Percentiles rank a stretch among this genome's conserved stretches.
Evolutionary conservation across 1,140 invertebrate species (phyloP).

Genomic region (Marisa cornuarietis): DNA sequence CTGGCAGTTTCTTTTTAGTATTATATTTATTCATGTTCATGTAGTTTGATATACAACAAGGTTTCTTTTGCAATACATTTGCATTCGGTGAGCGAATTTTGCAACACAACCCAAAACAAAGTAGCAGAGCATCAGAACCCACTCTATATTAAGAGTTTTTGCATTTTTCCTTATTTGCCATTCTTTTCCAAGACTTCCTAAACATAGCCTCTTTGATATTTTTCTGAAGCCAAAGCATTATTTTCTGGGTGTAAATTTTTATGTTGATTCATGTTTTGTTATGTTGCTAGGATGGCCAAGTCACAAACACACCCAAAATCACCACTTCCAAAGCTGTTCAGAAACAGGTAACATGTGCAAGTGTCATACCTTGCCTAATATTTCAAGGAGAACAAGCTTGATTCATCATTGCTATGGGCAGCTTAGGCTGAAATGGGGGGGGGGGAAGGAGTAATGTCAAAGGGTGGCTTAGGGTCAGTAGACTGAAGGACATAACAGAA

Average conservation of each 20-base stretch:
- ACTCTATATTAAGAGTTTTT: not conserved
- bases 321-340: slow-evolving; percentile 52
- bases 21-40: too few relatives aligned
- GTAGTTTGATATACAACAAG: too few relatives aligned
- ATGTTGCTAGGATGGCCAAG: slow-evolving; percentile 49
- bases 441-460: too few relatives aligned
- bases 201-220: slow-evolving; percentile 12
- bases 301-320: slow-evolving; percentile 49
- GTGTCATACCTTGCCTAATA: not conserved
- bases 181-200: not conserved
- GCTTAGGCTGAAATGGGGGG: too few relatives aligned
- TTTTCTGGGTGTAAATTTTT: slow-evolving; percentile 2
- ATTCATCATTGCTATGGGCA: not conserved
- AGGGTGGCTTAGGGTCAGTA: too few relatives aligned
- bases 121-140: too few relatives aligned
- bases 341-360: slow-evolving; percentile 32
- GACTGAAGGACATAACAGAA: too few relatives aligned
- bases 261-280: slow-evolving; percentile 27
- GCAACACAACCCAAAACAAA: too few relatives aligned
- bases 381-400: not conserved
- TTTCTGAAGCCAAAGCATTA: not conserved
- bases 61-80: too few relatives aligned
- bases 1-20: too few relatives aligned
- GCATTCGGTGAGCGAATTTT: too few relatives aligned
- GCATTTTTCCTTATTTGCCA: slow-evolving; percentile 10